Conservation (phyloP, 2,113 vertebrate species). For the Stegastes partitus region DNA sequence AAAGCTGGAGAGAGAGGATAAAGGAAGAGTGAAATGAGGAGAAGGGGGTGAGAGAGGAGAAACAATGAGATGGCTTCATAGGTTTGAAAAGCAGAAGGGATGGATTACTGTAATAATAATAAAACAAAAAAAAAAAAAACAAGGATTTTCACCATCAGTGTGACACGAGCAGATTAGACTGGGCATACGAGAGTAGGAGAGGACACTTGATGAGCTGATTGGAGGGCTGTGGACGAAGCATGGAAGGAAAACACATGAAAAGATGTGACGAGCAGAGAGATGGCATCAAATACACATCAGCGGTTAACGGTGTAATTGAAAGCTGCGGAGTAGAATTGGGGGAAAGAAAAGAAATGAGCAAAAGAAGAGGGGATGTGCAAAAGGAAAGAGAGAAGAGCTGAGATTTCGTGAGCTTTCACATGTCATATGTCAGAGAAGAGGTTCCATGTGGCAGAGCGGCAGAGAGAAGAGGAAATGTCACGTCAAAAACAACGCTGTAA, state of each 20-base stretch:
- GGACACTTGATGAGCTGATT: not conserved
- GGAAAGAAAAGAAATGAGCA: not conserved
- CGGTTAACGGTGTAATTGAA: conserved; percentile 36
- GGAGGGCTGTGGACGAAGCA: conserved; percentile 1
- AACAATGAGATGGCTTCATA: conserved; percentile 4
- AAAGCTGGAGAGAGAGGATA: conserved; percentile 1
- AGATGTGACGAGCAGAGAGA: conserved; percentile 31
- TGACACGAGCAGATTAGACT: conserved; percentile 18
- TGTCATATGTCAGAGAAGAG: conserved; percentile 26
- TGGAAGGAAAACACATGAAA: conserved; percentile 8
- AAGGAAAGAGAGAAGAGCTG: not conserved
- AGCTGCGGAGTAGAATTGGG: conserved; percentile 13
- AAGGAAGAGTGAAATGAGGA: conserved; percentile 1
- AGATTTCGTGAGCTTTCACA: conserved; percentile 25
- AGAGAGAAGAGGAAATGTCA: conserved; percentile 50
- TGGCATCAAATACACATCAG: conserved; percentile 37
- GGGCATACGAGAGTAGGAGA: not conserved
- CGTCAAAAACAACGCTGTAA: conserved; percentile 40
- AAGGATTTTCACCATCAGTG: conserved; percentile 1
- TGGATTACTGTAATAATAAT: conserved; percentile 14
- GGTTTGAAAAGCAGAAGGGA: not conserved
- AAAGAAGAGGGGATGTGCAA: not conserved
- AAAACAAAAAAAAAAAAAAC: not conserved
- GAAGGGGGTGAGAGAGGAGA: not conserved
- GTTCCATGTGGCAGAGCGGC: conserved; percentile 28